These are phyloP conservation scores for Anoncus sp. DNA, from an alignment of 2,888 invertebrate genomes.

Conservation along the genomic window DNA sequence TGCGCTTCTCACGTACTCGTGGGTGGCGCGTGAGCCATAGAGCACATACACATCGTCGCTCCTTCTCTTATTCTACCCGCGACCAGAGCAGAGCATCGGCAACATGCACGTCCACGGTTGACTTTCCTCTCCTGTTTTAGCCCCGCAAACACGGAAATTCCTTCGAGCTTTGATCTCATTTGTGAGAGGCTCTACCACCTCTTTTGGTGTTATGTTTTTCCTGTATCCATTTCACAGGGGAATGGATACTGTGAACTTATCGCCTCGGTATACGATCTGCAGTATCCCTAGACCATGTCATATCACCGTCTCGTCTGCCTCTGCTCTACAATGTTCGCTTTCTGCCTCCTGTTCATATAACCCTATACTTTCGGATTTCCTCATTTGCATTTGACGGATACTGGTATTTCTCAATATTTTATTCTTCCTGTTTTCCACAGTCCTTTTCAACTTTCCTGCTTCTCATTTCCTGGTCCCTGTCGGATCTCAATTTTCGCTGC, in stretches of 20 bases:
- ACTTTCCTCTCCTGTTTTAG: constrained; percentile 42
- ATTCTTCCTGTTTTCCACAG: background rate
- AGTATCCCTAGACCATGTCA: constrained; percentile 12
- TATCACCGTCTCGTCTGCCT: constrained; percentile 3
- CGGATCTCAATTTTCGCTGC: background rate
- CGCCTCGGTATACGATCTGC: constrained; percentile 14
- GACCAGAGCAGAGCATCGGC: constrained; percentile 30
- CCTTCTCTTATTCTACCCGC: constrained; percentile 20
- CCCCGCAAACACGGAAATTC: constrained; percentile 38
- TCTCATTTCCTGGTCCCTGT: background rate
- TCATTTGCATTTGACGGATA: constrained; percentile 14
- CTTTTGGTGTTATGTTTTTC: constrained; percentile 10
- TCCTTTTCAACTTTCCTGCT: constrained; percentile 21
- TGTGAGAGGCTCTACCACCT: constrained; percentile 28
- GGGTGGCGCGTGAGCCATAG: constrained; percentile 33
- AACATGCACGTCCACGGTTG: constrained; percentile 52
- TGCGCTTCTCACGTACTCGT: constrained; percentile 56
- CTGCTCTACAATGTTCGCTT: background rate
- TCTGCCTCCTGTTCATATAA: background rate
- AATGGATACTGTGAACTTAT: constrained; percentile 36
- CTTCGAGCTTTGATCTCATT: constrained; percentile 61
- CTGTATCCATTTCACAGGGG: constrained; percentile 35
- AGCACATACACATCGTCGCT: constrained; percentile 26
- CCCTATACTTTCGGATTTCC: background rate
- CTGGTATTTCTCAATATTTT: constrained; percentile 23